phyloP scores from a whole-genome alignment of 2,113 vertebrate species.

The Epinephelus moara region DNA sequence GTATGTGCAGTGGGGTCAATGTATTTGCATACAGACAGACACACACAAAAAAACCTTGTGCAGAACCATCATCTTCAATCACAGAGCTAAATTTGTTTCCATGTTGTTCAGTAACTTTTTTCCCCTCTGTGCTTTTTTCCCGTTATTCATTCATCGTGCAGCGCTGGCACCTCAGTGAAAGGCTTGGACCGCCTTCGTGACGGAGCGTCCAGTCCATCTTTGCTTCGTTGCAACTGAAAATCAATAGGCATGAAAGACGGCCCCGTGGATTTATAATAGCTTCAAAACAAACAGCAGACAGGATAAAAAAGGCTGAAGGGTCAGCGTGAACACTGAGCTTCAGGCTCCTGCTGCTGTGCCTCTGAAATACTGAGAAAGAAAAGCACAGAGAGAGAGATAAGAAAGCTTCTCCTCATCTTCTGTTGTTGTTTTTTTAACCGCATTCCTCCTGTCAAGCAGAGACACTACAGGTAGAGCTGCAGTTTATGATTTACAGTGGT shows the following conservation, averaged over 20 bases:
- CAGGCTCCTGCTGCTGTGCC: constrained; percentile 3
- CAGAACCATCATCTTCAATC: neutral
- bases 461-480: neutral
- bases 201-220: neutral
- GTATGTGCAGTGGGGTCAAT: neutral
- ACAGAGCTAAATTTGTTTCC: constrained; percentile 11
- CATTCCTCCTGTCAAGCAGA: constrained; percentile 29
- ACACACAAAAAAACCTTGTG: neutral
- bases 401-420: neutral
- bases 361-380: neutral
- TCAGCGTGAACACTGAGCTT: constrained; percentile 5
- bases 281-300: constrained; percentile 43
- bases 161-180: neutral
- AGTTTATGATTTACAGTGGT: constrained; percentile 29
- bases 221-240: constrained; percentile 26
- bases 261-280: constrained; percentile 32
- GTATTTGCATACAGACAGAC: neutral
- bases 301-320: constrained; percentile 26
- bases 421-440: constrained; percentile 10
- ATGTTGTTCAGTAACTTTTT: neutral
- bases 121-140: neutral
- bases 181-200: neutral
- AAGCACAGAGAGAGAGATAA: neutral
- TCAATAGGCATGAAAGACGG: constrained; percentile 49
- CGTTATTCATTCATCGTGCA: neutral